Evolutionary conservation across 2,113 vertebrate genomes (phyloP).

Genomic region (Cromileptes altivelis): DNA sequence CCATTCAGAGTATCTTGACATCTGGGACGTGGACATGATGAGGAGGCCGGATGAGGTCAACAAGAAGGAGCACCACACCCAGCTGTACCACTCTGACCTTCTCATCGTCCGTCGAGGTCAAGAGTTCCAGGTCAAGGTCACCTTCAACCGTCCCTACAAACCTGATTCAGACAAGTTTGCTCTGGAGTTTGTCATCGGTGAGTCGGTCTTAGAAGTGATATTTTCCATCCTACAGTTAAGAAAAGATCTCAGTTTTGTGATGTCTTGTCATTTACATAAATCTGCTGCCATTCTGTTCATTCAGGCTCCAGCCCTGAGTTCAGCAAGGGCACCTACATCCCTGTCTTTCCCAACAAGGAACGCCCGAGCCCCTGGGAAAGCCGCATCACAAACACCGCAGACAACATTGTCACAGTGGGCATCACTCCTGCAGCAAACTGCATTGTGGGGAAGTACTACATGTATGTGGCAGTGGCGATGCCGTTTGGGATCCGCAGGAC

Average conservation of each 20-base stretch:
- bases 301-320: slow-evolving; percentile 91
- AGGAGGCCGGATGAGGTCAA: slow-evolving; percentile 83
- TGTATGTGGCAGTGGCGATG: slow-evolving; percentile 91
- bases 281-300: background rate
- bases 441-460: slow-evolving; percentile 93
- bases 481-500: slow-evolving; percentile 92
- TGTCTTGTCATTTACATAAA: background rate
- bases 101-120: slow-evolving; percentile 93
- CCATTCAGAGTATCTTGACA: slow-evolving; percentile 87
- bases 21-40: slow-evolving; percentile 86
- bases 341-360: slow-evolving; percentile 81
- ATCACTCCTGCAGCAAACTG: slow-evolving; percentile 88
- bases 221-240: background rate
- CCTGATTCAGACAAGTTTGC: slow-evolving; percentile 88
- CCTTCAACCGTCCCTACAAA: slow-evolving; percentile 89
- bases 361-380: slow-evolving; percentile 88
- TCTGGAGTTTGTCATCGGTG: slow-evolving; percentile 94
- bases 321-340: slow-evolving; percentile 94
- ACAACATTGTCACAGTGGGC: slow-evolving; percentile 85
- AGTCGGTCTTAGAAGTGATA: slow-evolving; percentile 60
- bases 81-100: slow-evolving; percentile 80
- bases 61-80: slow-evolving; percentile 89
- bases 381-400: slow-evolving; percentile 79
- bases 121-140: slow-evolving; percentile 89
- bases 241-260: background rate